These are phyloP conservation scores for Alligator mississippiensis DNA, from an alignment of 2,113 vertebrate genomes.

Conservation along the genomic window DNA sequence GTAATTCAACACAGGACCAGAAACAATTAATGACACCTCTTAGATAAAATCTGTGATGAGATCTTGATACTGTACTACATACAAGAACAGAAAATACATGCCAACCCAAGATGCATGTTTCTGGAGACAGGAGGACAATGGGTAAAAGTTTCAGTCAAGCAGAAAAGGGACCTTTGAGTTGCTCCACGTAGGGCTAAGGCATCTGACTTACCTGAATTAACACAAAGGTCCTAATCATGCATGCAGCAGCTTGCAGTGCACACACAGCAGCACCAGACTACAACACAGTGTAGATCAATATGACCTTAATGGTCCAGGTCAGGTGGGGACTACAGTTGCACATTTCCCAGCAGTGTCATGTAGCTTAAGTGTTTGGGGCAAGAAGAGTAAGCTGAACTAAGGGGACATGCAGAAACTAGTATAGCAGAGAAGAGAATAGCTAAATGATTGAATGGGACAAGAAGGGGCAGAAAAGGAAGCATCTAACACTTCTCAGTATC, in stretches of 20 bases:
- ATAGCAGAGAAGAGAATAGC: neutral
- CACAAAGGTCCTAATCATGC: neutral
- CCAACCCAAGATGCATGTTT: neutral
- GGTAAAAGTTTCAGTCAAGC: neutral
- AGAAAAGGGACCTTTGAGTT: neutral
- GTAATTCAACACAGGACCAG: neutral
- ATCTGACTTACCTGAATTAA: neutral
- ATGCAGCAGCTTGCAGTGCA: neutral
- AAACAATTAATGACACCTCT: accelerated
- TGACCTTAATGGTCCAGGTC: neutral
- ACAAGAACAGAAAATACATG: neutral
- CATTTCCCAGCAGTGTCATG: neutral
- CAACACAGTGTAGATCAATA: neutral
- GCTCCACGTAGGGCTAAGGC: neutral
- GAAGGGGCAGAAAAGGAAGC: neutral
- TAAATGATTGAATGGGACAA: neutral
- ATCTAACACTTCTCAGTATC: neutral
- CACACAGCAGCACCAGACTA: neutral
- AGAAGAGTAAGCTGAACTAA: neutral
- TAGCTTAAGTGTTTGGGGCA: neutral
- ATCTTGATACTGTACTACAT: neutral
- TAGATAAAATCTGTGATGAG: neutral
- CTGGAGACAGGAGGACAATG: accelerated
- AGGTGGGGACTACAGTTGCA: neutral
- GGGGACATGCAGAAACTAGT: neutral